These are phyloP conservation scores for Helarctos malayanus DNA, from an alignment of 2,797 vertebrate genomes.

Conservation along the genomic window DNA sequence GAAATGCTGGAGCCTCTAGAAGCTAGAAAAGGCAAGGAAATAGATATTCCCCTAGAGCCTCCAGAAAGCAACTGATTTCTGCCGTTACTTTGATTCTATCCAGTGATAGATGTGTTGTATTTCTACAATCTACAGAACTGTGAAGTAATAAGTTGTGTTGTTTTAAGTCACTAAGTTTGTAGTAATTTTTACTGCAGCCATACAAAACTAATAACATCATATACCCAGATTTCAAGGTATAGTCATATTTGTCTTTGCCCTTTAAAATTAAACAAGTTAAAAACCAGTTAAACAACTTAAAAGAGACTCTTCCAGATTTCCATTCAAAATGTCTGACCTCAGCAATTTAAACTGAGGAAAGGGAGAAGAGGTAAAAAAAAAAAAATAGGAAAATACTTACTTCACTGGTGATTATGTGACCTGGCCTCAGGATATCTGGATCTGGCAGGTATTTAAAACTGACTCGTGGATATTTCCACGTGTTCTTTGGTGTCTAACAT, in stretches of 20 bases:
- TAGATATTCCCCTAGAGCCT: neutral
- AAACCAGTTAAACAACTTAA: neutral
- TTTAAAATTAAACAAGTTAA: conserved; percentile 51
- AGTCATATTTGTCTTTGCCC: neutral
- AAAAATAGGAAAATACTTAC: neutral
- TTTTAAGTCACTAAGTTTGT: neutral
- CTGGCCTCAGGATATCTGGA: neutral
- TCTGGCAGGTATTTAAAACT: neutral
- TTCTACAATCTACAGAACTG: neutral
- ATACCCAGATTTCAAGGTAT: neutral
- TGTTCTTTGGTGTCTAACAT: neutral
- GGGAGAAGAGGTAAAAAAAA: neutral
- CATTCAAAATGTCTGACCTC: neutral
- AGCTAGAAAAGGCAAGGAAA: neutral
- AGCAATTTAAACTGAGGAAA: neutral
- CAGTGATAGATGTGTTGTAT: neutral
- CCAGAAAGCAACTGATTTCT: neutral
- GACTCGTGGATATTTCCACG: neutral
- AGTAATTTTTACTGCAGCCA: neutral
- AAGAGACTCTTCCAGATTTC: neutral
- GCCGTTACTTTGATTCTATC: neutral
- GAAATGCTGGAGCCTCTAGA: neutral
- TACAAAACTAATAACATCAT: neutral
- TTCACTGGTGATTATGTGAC: neutral
- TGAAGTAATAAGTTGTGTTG: neutral